Percentiles rank a stretch among this genome's conserved stretches.
Evolutionary conservation across 2,797 vertebrate species (phyloP).

Genomic region (Dermochelys coriacea): DNA sequence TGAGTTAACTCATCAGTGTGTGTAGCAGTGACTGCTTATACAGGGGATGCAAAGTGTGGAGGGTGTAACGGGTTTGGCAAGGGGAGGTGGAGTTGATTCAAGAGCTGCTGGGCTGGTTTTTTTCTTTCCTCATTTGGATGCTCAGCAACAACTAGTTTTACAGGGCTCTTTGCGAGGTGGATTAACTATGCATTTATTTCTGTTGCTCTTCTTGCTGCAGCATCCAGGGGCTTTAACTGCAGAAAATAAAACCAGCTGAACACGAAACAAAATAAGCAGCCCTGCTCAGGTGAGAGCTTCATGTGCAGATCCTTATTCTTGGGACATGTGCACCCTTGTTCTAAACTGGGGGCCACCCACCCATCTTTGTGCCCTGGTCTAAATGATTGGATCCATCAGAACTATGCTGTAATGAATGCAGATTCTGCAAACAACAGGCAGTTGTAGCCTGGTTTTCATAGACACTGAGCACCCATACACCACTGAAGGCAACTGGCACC

Average conservation of each 20-base stretch:
- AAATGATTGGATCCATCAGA: neutral
- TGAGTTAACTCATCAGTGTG: neutral
- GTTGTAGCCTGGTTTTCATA: neutral
- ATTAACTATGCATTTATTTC: neutral
- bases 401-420: conserved; percentile 23
- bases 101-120: neutral
- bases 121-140: fast-evolving
- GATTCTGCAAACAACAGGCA: conserved; percentile 1
- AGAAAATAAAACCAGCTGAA: neutral
- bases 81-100: neutral
- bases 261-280: neutral
- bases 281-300: neutral
- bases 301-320: neutral
- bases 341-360: neutral
- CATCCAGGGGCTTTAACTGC: neutral
- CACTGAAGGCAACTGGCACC: neutral
- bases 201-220: neutral
- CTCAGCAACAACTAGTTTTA: neutral
- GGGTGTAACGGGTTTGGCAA: neutral
- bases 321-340: neutral
- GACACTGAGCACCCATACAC: fast-evolving
- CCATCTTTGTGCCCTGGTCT: neutral
- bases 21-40: neutral
- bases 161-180: neutral
- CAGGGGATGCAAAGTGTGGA: neutral